Percentiles rank a stretch among this genome's conserved stretches.
Evolutionary conservation across 2,113 vertebrate species (phyloP).

Genomic region (Mus musculus): DNA sequence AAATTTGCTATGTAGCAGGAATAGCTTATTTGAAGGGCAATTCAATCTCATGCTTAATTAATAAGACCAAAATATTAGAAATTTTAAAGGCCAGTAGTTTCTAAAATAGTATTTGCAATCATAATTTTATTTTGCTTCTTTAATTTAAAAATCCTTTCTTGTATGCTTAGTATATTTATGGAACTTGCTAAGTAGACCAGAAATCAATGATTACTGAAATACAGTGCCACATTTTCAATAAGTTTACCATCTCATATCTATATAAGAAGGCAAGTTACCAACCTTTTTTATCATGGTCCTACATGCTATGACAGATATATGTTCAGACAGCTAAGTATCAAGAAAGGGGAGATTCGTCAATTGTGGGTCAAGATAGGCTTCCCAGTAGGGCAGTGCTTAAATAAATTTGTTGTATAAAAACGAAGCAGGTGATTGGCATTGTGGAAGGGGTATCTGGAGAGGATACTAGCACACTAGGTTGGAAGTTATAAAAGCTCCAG

Average conservation of each 20-base stretch:
- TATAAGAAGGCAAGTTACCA: constrained; percentile 1
- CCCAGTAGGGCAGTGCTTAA: background rate
- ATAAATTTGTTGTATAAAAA: background rate
- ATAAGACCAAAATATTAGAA: constrained; percentile 42
- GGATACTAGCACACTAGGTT: background rate
- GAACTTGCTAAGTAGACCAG: background rate
- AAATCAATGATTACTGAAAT: background rate
- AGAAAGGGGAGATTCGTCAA: background rate
- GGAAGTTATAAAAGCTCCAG: background rate
- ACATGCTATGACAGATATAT: background rate
- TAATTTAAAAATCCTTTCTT: constrained; percentile 28
- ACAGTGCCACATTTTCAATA: background rate
- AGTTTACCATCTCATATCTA: background rate
- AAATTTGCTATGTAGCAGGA: background rate
- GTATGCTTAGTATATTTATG: background rate
- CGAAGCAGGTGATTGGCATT: background rate
- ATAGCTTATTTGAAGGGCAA: background rate
- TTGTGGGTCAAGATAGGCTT: background rate
- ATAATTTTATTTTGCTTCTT: constrained; percentile 57
- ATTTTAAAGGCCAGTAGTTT: constrained; percentile 42
- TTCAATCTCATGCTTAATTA: background rate
- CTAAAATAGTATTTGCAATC: constrained; percentile 19
- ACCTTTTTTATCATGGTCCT: background rate
- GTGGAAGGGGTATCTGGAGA: too few relatives aligned
- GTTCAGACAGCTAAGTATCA: background rate